Percentiles rank a stretch among this genome's conserved stretches.
These are phyloP conservation scores for Drosophila vallismaia DNA, from an alignment of 2,888 invertebrate genomes.

Conservation along the genomic window DNA sequence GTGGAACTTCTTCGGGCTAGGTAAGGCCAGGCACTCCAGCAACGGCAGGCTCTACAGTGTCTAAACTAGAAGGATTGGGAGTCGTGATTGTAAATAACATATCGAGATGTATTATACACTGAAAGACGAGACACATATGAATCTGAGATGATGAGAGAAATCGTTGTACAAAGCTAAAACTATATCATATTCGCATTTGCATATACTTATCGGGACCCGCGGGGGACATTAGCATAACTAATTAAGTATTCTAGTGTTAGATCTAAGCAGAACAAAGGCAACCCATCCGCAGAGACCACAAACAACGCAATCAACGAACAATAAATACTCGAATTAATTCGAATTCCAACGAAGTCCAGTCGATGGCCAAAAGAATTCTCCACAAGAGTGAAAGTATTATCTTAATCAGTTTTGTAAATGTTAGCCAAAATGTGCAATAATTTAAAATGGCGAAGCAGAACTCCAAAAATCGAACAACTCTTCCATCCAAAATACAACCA, in stretches of 20 bases:
- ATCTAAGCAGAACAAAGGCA: conserved; percentile 28
- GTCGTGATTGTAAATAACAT: conserved; percentile 68
- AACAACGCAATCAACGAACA: conserved; percentile 69
- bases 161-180: conserved; percentile 69
- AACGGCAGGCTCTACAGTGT: conserved; percentile 58
- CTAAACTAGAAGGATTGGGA: conserved; percentile 17
- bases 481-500: conserved; percentile 24
- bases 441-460: conserved; percentile 40
- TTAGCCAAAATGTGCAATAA: conserved; percentile 63
- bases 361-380: conserved; percentile 56
- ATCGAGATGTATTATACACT: conserved; percentile 57
- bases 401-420: conserved; percentile 20
- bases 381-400: conserved; percentile 67
- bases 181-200: conserved; percentile 60
- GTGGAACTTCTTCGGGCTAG: conserved; percentile 75
- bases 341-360: conserved; percentile 35
- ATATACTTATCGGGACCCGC: conserved; percentile 8
- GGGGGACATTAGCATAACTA: conserved; percentile 32
- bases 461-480: conserved; percentile 4
- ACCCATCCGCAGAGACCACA: conserved; percentile 29
- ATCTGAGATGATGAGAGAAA: conserved; percentile 24
- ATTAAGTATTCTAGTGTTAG: conserved; percentile 44
- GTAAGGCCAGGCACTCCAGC: conserved; percentile 45
- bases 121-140: conserved; percentile 28
- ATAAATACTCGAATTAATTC: conserved; percentile 37